Conservation (phyloP, 2,113 vertebrate species). For the Micromys minutus region DNA sequence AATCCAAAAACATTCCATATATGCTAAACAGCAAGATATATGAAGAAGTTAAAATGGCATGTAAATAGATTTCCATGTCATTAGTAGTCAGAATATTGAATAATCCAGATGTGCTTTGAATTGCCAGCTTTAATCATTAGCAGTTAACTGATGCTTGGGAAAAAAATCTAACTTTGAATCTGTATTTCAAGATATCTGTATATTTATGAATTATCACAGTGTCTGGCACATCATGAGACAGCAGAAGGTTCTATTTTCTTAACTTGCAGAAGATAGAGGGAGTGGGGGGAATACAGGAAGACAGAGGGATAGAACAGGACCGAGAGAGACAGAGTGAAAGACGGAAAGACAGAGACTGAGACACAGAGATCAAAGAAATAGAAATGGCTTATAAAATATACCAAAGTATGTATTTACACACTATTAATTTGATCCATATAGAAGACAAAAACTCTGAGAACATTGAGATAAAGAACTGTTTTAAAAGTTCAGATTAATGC, state of each 20-base stretch:
- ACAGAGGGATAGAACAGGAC: no score
- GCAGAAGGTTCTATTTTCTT: neutral
- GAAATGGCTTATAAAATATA: neutral
- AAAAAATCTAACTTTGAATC: neutral
- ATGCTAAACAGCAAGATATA: neutral
- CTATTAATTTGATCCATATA: neutral
- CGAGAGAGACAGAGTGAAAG: no score
- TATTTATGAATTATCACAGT: neutral
- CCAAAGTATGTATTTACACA: neutral
- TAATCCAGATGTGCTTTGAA: neutral
- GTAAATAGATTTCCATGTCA: neutral
- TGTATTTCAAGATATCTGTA: neutral
- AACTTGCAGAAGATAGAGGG: neutral
- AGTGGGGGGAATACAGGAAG: no score
- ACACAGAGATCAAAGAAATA: neutral
- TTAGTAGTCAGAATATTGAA: neutral
- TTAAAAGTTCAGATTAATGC: neutral
- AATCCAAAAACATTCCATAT: neutral
- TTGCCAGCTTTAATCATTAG: neutral
- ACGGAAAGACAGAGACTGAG: neutral
- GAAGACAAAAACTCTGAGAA: neutral
- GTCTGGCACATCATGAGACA: neutral
- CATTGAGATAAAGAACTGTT: neutral
- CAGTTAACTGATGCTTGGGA: neutral
- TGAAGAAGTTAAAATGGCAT: neutral